Evolutionary conservation across 2,888 invertebrate species (phyloP).

Genomic region (Ethmia dodecea): DNA sequence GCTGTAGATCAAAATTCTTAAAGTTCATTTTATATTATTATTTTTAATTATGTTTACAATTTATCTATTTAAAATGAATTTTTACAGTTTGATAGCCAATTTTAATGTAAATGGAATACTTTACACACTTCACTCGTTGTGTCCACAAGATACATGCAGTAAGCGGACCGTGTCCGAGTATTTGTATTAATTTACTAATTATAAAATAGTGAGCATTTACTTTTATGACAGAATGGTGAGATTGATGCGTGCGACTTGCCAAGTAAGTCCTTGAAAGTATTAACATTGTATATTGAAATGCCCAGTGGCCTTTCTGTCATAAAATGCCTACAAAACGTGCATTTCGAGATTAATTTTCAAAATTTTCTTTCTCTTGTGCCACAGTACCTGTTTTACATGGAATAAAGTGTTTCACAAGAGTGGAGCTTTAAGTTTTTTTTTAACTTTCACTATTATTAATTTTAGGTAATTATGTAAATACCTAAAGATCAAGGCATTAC

Average conservation of each 20-base stretch:
- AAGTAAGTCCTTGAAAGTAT: neutral
- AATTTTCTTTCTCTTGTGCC: slow-evolving; percentile 51
- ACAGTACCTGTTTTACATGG: slow-evolving; percentile 44
- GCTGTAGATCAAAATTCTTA: slow-evolving; percentile 43
- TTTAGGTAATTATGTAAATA: slow-evolving; percentile 60
- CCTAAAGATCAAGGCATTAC: slow-evolving; percentile 53
- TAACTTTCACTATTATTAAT: slow-evolving; percentile 26
- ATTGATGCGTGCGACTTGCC: neutral
- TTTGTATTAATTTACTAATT: slow-evolving; percentile 1
- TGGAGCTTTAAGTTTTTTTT: slow-evolving; percentile 46
- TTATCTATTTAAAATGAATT: slow-evolving; percentile 23
- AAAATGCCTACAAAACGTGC: slow-evolving; percentile 36
- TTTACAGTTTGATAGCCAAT: slow-evolving; percentile 34
- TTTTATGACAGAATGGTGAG: slow-evolving; percentile 53
- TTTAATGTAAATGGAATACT: slow-evolving; percentile 18
- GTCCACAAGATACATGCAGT: neutral
- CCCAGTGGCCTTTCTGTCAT: slow-evolving; percentile 34
- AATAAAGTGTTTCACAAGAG: slow-evolving; percentile 51
- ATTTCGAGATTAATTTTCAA: slow-evolving; percentile 39
- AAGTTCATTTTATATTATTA: slow-evolving; percentile 35
- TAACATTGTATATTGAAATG: neutral
- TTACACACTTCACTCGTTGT: neutral
- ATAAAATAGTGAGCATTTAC: slow-evolving; percentile 53
- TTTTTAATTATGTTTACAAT: slow-evolving; percentile 36
- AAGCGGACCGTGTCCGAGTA: neutral